Evolutionary conservation across 2,113 vertebrate genomes (phyloP), one percentile per base, ranked within the genome.

Genomic region (Rallus limicola): DNA sequence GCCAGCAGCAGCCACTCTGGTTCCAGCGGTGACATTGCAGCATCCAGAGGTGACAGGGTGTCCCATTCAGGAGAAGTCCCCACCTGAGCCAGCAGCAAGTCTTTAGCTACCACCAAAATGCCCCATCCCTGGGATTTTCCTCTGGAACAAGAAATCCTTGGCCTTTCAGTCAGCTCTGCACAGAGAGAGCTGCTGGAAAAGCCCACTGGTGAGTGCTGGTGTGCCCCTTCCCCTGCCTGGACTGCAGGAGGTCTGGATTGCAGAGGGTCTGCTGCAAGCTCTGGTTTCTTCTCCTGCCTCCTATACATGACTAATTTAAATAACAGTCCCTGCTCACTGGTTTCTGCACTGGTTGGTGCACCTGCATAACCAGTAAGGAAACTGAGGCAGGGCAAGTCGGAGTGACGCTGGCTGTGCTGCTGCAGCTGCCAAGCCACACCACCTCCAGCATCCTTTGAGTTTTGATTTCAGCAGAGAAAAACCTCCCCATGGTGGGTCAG

Each of bases 301-400:
- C 48, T 31, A 6, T 12, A 25, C 20, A 4, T 5, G 29, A 19
- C 38, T 56, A 50, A 38, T 60, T 53, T 31, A 62, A 71, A 53
- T 11, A 15, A 36, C 24, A 83, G 23, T 13, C 34, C 69, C 46
- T 0, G 0, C 56, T 82, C 2, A 0, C 18, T 5, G 2, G 34
- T 78, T n/a, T 15, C 40, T n/a, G n/a, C n/a, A n/a, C n/a, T n/a
- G n/a, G n/a, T n/a, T n/a, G n/a, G n/a, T 25, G 42, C 33, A 20
- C 16, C 33, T 29, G n/a, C 8, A 1, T 36, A 85, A 53, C 0
- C 2, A 20, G 8, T 5, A 5, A 5, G 31, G 70, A 62, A 44
- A 34, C 20, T 4, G 38, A 48, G 81, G 70, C 64, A 71, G 70
- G 42, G 28, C 0, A 1, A 11, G 16, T 9, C 0, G 4, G 38